phyloP scores from a whole-genome alignment of 1,140 invertebrate genomes.

The Hycleus phaleratus region DNA sequence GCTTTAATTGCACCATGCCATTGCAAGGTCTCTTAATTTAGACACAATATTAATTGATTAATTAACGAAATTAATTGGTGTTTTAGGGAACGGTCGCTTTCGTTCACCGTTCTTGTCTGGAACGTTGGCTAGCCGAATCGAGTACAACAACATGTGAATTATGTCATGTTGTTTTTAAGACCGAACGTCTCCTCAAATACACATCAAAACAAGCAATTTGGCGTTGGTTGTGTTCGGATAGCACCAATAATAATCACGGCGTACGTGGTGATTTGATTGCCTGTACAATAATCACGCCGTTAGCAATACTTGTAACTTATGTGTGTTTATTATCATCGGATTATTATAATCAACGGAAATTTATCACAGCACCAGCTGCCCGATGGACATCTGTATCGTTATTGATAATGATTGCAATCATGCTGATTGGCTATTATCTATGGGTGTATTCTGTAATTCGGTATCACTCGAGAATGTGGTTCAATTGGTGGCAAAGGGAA shows the following conservation, averaged over 20 bases:
- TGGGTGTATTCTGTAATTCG: slow-evolving; percentile 45
- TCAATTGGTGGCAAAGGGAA: slow-evolving; percentile 48
- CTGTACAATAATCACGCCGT: slow-evolving; percentile 42
- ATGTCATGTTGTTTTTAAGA: slow-evolving; percentile 49
- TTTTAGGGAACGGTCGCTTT: slow-evolving; percentile 56
- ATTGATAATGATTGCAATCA: slow-evolving; percentile 42
- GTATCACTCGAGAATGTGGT: slow-evolving; percentile 46
- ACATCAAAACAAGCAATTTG: slow-evolving; percentile 34
- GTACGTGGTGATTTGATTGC: slow-evolving; percentile 42
- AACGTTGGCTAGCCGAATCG: slow-evolving; percentile 60
- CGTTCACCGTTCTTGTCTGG: slow-evolving; percentile 59
- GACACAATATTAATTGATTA: not conserved
- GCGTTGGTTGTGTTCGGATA: slow-evolving; percentile 31
- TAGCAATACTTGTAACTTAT: slow-evolving; percentile 45
- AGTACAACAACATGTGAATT: slow-evolving; percentile 53
- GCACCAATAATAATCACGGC: slow-evolving; percentile 24
- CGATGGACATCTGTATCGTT: slow-evolving; percentile 44
- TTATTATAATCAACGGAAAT: slow-evolving; percentile 44
- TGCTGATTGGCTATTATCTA: slow-evolving; percentile 45
- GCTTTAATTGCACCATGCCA: slow-evolving; percentile 37
- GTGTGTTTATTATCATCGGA: slow-evolving; percentile 45
- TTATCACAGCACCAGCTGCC: slow-evolving; percentile 42
- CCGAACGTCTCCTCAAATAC: slow-evolving; percentile 37
- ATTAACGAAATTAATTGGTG: slow-evolving; percentile 7
- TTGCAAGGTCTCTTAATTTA: slow-evolving; percentile 32